These are phyloP conservation scores for Eubasilissa regina DNA, from an alignment of 1,140 invertebrate species.

Conservation along the genomic window DNA sequence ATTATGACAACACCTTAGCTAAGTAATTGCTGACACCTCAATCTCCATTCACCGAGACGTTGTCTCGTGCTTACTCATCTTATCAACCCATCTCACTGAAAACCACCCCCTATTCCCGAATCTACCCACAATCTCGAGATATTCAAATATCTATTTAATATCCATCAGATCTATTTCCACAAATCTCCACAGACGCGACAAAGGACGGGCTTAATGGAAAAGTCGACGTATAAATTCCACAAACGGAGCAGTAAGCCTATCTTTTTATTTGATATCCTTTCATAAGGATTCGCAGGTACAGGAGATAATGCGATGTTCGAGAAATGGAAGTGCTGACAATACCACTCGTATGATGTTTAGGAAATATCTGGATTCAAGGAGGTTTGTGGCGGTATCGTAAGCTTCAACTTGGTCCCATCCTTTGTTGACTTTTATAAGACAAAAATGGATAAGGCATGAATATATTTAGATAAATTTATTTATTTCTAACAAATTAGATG, in stretches of 20 bases:
- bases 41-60: too few relatives aligned
- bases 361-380: background rate
- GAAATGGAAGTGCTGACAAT: slow-evolving; percentile 17
- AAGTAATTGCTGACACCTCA: too few relatives aligned
- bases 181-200: slow-evolving; percentile 41
- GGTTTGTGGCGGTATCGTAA: background rate
- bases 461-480: too few relatives aligned
- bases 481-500: too few relatives aligned
- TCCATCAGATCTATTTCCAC: slow-evolving; percentile 37
- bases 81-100: too few relatives aligned
- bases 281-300: slow-evolving; percentile 33
- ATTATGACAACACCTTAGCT: too few relatives aligned
- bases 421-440: too few relatives aligned
- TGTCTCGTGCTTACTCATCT: too few relatives aligned
- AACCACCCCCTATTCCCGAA: background rate
- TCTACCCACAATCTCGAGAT: background rate
- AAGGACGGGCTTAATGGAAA: slow-evolving; percentile 35
- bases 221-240: slow-evolving; percentile 50
- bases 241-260: slow-evolving; percentile 42
- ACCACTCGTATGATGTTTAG: background rate
- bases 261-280: slow-evolving; percentile 50
- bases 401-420: too few relatives aligned
- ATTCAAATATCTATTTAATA: slow-evolving; percentile 44
- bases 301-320: slow-evolving; percentile 16
- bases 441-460: too few relatives aligned